Base-by-base conservation (phyloP, 1,140 invertebrate genomes). In the Zaprionus inermis region DNA sequence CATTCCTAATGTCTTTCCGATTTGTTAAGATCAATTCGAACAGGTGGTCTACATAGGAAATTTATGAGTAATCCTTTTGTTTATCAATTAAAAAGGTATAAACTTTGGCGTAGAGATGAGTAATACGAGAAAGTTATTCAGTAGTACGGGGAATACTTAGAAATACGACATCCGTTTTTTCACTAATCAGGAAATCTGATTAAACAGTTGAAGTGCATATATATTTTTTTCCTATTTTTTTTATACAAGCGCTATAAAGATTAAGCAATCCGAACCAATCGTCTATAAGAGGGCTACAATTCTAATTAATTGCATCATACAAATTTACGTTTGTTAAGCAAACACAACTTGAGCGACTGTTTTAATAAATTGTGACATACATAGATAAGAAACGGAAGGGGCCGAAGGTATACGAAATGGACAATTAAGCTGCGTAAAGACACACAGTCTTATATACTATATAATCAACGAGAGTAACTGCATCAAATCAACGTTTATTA, bases 361-460 rank as follows among this genome's bases (percentile, higher is more conserved):
- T 24, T 20, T 32, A 16, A 30, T 57, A 60, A 69, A 69, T 61
- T 69, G 65, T 32, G 51, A 24, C 2, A 55, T 38, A 36, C 41
- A 59, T 24, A 28, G 36, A 34, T 18, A 12, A 22, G 30, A 51
- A 30, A 55, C 49, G 14, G 1, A 28, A 28, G n/a, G n/a, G n/a
- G 54, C 12, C 20, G 2, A 11, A 54, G n/a, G n/a, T 34, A 36
- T 75, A 41, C 1, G 32, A 30, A 56, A 36, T 75, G 41, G 32
- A 55, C 76, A 81, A 81, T 81, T 81, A 81, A 72, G 79, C 78
- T 72, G 63, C 58, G 76, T 76, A 46, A 4, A 52, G 0, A 52
- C 14, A 52, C 18, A 57, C 32, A 9, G 11, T 24, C 32, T 22
- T n/a, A 51, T 51, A 12, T 49, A 10, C n/a, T 41, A 3, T 49